phyloP scores from a whole-genome alignment of 2,888 invertebrate genomes.

The Morinoia aosen region DNA sequence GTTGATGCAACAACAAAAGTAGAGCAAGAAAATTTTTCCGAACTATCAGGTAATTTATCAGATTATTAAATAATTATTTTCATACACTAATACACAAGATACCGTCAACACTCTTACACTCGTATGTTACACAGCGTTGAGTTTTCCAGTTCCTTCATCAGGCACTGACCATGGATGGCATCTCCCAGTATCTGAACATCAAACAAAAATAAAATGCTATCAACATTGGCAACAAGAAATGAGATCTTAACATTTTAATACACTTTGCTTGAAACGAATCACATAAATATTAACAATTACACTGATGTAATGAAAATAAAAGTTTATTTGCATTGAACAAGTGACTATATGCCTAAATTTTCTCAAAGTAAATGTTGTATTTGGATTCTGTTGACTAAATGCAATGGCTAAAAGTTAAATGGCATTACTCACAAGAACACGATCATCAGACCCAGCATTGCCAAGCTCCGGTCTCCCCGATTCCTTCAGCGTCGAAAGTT shows the following conservation, averaged over 20 bases:
- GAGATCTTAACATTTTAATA: neutral
- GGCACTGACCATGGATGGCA: neutral
- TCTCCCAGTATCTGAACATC: constrained; percentile 12
- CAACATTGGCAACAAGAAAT: neutral
- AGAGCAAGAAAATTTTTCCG: no score
- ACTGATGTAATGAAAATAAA: no score
- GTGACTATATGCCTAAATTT: no score
- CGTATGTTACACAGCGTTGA: neutral
- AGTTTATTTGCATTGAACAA: no score
- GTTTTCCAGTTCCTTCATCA: neutral
- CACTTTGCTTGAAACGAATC: neutral
- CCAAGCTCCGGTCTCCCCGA: neutral
- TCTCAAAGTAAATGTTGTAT: no score
- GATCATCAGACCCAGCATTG: neutral
- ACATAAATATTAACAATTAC: no score
- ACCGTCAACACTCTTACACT: neutral
- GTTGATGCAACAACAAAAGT: no score
- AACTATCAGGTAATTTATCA: no score
- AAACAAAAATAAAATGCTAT: neutral
- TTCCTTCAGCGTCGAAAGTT: neutral
- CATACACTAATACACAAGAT: neutral
- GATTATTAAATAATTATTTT: neutral
- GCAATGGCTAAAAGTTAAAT: neutral
- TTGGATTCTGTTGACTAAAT: neutral
- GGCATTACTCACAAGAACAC: neutral